Conservation (phyloP, 2,113 vertebrate species). For the Pseudonaja textilis region DNA sequence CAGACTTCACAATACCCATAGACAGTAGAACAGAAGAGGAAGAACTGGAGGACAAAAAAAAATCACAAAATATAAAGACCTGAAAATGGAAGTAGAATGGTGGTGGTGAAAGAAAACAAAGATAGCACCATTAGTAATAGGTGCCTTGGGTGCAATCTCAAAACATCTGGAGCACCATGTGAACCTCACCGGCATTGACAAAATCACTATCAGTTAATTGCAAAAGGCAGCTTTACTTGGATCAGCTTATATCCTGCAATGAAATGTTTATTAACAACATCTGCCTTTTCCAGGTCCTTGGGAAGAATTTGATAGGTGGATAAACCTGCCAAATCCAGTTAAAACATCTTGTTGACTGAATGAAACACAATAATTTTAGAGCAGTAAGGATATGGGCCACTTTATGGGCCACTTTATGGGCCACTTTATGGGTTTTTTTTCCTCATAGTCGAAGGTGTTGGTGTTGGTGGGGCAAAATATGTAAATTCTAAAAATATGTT, state of each 20-base stretch:
- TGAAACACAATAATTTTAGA: constrained; percentile 25
- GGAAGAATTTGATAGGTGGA: neutral
- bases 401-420: constrained; percentile 49
- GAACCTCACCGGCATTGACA: neutral
- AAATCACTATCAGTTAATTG: neutral
- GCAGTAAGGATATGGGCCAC: constrained; percentile 52
- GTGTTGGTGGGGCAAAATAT: constrained; percentile 50
- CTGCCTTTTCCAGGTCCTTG: neutral
- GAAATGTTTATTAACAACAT: neutral
- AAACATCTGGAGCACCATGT: neutral
- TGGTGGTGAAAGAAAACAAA: neutral
- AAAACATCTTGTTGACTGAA: neutral
- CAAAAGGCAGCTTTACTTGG: neutral
- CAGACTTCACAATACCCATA: neutral
- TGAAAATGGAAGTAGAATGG: neutral
- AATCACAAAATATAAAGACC: neutral
- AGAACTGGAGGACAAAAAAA: neutral
- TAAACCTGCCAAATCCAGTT: neutral
- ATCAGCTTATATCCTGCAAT: neutral
- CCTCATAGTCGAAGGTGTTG: constrained; percentile 51
- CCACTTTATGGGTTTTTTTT: constrained; percentile 60
- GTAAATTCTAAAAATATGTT: constrained; percentile 62
- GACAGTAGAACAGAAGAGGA: neutral
- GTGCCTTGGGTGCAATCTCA: neutral
- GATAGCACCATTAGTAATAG: neutral